Base-by-base conservation (phyloP, 1,140 invertebrate species). In the Cotesia typhae region DNA sequence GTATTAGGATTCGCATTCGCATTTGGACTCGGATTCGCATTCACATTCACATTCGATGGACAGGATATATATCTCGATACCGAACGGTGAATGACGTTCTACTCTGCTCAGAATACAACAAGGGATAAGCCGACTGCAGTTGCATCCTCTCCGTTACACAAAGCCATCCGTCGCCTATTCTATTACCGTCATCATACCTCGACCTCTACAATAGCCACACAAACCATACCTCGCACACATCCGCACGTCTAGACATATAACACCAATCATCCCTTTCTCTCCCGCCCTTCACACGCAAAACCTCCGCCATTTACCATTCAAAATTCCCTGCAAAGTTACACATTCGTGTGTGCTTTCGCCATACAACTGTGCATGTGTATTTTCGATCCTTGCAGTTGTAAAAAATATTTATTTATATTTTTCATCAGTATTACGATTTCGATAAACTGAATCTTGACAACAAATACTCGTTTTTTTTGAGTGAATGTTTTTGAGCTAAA, bases 131-230 rank as follows among this genome's bases (percentile, higher is more conserved):
- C 66, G 66, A 67, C 66, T 67, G 66, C 66, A 67, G 66, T 67
- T 67, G 66, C 66, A 67, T 67, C 66, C 66, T 67, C 66, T 67
- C 66, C 66, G 66, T 67, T 67, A 67, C 66, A 67, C 66, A 67
- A 67, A 67, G 66, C 66, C 52, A 67, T 67, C 14, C 35, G 28
- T 20, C 53, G 66, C 52, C 66, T 51, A 67, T 67, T 67, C 66
- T 67, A 67, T 67, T 67, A 67, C 47, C 66, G 66, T 67, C 66
- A 67, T 67, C 66, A 41, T 55, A 51, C 66, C 28, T 55, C 66
- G 52, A 67, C 66, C 66, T 67, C 17, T 41, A 67, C 66, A 67
- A 67, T 67, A 36, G 66, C 47, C 66, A 20, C 20, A 67, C 36
- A 65, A 47, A 51, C 63, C 63, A 65, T 47, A 47, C 36, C 28